Evolutionary conservation across 2,888 invertebrate species (phyloP), one percentile per base, ranked within the genome.

Genomic region (Heliconius sara): DNA sequence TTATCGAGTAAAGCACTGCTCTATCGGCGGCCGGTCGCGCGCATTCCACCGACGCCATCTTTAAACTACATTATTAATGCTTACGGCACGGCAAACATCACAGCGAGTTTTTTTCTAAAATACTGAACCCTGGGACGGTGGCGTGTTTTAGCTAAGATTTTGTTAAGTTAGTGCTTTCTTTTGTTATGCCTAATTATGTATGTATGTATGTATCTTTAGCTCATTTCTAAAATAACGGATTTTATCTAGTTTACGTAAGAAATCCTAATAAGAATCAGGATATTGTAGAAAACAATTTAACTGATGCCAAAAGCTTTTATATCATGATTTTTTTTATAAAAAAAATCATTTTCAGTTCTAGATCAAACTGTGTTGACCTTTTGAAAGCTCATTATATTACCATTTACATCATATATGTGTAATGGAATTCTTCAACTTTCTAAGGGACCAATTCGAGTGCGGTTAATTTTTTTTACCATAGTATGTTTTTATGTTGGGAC

Each of bases 1-100:
- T 75, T 75, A 75, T 75, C 75, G 75, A 75, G 75, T 75, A 66
- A 47, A 70, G 78, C 88, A 84, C 90, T 88, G 86, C 90, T 85
- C 90, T 90, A 89, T 87, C 89, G 90, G 87, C 88, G 90, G 83
- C 86, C 78, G 83, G 80, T 81, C 81, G 86, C 86, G 88, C 90
- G 90, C 95, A 94, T 95, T 94, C 95, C 94, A 86, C 85, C 84
- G 87, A 89, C 90, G 95, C 94, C 94, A 94, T 94, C 92, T 95
- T 95, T 91, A 92, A 92, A 92, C 85, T 94, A 92, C 93, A 94
- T 94, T 93, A 94, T 94, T 93, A 94, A 94, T 93, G 94, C 92
- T 89, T 88, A 89, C 92, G 88, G 89, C 89, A 88, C 90, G 88
- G 89, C 91, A 89, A 90, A 90, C 92, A 87, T 88, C 85, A 85